Conservation (phyloP, 2,888 invertebrate species). For the Maniola hyperantus region DNA sequence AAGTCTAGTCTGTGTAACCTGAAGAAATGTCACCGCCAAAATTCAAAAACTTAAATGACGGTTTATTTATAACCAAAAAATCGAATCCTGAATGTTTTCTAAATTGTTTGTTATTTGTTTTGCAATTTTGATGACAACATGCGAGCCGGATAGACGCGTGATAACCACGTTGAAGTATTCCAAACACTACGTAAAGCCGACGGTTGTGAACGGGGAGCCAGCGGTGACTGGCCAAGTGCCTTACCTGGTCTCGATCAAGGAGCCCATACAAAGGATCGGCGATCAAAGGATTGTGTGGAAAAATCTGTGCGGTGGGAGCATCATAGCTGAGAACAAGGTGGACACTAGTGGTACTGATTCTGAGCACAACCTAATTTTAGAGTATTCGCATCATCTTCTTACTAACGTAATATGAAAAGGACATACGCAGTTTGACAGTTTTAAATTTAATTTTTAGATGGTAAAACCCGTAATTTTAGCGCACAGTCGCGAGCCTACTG, state of each 20-base stretch:
- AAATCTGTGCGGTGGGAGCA: conserved; percentile 65
- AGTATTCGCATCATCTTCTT: no score
- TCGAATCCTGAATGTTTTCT: conserved; percentile 40
- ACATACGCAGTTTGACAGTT: no score
- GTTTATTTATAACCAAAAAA: neutral
- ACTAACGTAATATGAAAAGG: no score
- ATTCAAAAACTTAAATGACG: neutral
- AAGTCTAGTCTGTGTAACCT: no score
- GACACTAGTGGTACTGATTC: no score
- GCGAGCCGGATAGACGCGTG: conserved; percentile 49
- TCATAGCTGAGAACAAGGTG: conserved; percentile 47
- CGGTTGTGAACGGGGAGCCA: conserved; percentile 56
- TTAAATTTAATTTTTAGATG: no score
- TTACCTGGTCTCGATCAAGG: conserved; percentile 63
- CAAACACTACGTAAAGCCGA: conserved; percentile 48
- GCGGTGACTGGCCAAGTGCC: conserved; percentile 52
- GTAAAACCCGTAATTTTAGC: no score
- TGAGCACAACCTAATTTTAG: no score
- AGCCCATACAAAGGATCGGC: conserved; percentile 38
- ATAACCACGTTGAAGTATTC: conserved; percentile 62
- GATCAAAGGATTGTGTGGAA: conserved; percentile 47
- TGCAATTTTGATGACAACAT: conserved; percentile 28
- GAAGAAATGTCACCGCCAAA: neutral
- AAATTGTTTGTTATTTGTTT: conserved; percentile 35
- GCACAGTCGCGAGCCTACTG: no score